These are phyloP conservation scores for Hystrix cristata DNA, from an alignment of 2,113 vertebrate genomes.

Conservation along the genomic window DNA sequence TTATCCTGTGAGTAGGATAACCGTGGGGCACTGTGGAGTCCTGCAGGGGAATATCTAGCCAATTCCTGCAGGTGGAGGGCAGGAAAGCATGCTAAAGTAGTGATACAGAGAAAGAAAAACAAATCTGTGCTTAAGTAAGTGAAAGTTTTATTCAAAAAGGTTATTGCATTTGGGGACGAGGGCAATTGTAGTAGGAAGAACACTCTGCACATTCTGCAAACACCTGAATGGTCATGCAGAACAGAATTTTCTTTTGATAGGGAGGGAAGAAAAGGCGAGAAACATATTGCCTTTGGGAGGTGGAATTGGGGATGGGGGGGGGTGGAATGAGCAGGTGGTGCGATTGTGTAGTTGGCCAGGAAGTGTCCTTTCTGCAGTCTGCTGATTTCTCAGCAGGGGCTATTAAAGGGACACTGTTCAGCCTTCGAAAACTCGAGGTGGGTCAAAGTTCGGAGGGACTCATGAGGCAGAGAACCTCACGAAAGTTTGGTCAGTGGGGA, in stretches of 20 bases:
- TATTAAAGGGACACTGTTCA: neutral
- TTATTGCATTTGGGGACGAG: neutral
- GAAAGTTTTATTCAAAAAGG: neutral
- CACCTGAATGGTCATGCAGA: neutral
- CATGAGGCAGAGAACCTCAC: neutral
- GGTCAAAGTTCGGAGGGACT: neutral
- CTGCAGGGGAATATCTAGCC: neutral
- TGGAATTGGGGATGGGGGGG: neutral
- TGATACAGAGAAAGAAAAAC: neutral
- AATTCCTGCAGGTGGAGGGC: neutral
- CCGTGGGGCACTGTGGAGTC: neutral
- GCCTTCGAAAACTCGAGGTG: neutral
- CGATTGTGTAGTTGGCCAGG: neutral
- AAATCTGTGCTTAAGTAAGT: neutral
- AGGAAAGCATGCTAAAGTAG: neutral
- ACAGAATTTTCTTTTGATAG: slow-evolving; percentile 21
- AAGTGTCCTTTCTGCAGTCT: neutral
- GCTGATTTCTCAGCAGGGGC: neutral
- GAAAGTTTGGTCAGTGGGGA: neutral
- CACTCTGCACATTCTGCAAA: neutral
- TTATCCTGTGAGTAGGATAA: neutral
- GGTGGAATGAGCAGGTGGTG: neutral
- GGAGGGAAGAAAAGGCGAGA: neutral
- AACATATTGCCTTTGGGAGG: too few species aligned
- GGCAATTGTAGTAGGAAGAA: neutral